Conservation (phyloP, 2,113 vertebrate species). For the Chaetodon trifascialis region DNA sequence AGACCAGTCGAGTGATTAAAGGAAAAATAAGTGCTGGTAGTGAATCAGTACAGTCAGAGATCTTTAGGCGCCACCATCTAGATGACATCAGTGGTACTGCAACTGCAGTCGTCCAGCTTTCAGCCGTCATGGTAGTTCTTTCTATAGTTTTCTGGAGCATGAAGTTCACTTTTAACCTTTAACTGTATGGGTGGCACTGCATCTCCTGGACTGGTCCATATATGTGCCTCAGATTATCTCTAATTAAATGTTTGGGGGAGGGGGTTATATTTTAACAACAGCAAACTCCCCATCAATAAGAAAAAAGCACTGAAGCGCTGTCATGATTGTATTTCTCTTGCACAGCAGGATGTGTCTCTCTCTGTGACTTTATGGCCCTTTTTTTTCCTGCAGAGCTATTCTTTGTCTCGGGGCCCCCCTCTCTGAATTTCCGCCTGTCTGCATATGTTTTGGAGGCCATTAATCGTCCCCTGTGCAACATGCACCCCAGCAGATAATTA, state of each 20-base stretch:
- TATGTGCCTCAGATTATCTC: slow-evolving; percentile 14
- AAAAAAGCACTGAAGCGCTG: background rate
- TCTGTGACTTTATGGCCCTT: slow-evolving; percentile 60
- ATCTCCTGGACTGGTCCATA: slow-evolving; percentile 5
- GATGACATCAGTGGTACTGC: slow-evolving; percentile 4
- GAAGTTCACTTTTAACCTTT: slow-evolving; percentile 28
- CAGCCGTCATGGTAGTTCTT: background rate
- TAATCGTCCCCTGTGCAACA: slow-evolving; percentile 83
- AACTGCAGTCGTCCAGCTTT: background rate
- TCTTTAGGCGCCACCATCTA: background rate
- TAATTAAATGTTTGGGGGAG: background rate
- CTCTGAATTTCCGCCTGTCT: slow-evolving; percentile 80
- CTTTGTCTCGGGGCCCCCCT: slow-evolving; percentile 53
- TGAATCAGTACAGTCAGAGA: background rate
- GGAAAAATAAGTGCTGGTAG: background rate
- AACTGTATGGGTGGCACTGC: slow-evolving; percentile 54
- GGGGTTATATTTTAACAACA: slow-evolving; percentile 34
- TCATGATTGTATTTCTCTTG: slow-evolving; percentile 47
- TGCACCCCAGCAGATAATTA: slow-evolving; percentile 87
- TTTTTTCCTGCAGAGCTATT: slow-evolving; percentile 59
- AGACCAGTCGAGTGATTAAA: background rate
- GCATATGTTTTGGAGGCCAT: slow-evolving; percentile 83
- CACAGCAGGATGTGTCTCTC: slow-evolving; percentile 67
- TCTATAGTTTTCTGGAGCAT: slow-evolving; percentile 4
- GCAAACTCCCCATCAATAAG: slow-evolving; percentile 8